Evolutionary conservation across 2,888 invertebrate species (phyloP), one percentile per base, ranked within the genome.

Genomic region (Sipha maydis): DNA sequence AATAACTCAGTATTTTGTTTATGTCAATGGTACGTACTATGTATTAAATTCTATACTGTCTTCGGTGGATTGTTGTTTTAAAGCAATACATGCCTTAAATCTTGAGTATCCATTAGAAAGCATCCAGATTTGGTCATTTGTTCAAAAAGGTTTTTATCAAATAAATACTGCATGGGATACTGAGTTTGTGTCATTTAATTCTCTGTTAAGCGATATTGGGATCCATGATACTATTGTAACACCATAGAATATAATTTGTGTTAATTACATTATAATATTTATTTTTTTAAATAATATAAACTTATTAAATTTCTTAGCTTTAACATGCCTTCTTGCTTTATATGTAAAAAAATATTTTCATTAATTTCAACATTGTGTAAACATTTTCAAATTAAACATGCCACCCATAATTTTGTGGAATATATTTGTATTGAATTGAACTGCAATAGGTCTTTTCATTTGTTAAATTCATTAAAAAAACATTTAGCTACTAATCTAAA

Each of bases 141-240:
- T 83, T 67, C 83, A 83, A 73, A 69, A 83, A 41, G 31, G 38
- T 73, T 54, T 83, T 83, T 83, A 73, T 28, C n/a, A 83, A 38
- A 83, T 83, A 17, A 83, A 67, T 48, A 77, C 77, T 48, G 28
- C 48, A 28, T 77, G 77, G 48, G 48, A 77, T 48, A 76, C 25
- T 17, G 61, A 61, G 61, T 61, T 61, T 61, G 61, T 61, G 21
- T 19, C 61, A 19, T 11, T 61, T 61, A 48, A 77, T 48, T 77
- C 77, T 0, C 48, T 48, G 1, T 48, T 77, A 77, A 77, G 77
- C 28, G 77, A 77, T 48, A 28, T 77, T 28, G 48, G 77, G 28
- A 48, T 77, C 7, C 17, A n/a, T 7, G 28, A 48, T 77, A 48
- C n/a, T 48, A 17, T 48, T 17, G n/a, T 48, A 77, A 48, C 61